Evolutionary conservation across 2,888 invertebrate species (phyloP).

Genomic region (Spilosoma lubricipeda): DNA sequence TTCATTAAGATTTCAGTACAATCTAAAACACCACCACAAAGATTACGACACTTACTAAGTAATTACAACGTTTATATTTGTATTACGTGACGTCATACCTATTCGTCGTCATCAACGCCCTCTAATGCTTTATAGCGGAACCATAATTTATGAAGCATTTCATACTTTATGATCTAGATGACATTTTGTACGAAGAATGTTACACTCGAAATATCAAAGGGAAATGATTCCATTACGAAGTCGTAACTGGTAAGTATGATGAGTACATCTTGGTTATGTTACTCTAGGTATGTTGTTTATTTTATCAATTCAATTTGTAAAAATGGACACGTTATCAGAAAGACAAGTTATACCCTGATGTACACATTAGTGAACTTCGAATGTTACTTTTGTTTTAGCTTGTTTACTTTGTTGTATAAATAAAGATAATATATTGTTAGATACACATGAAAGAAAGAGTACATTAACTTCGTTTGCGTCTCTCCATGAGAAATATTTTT

Average conservation of each 20-base stretch:
- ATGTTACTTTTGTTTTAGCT: not conserved
- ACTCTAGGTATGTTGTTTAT: not conserved
- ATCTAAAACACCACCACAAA: slow-evolving; percentile 3
- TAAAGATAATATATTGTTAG: no score
- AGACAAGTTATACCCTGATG: not conserved
- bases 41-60: slow-evolving; percentile 12
- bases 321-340: not conserved
- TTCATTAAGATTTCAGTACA: slow-evolving; percentile 6
- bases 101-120: slow-evolving; percentile 19
- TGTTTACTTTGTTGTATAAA: not conserved
- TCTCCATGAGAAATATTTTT: no score
- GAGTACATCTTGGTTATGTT: not conserved
- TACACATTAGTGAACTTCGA: no score
- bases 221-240: slow-evolving; percentile 13
- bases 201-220: slow-evolving; percentile 11
- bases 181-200: slow-evolving; percentile 18
- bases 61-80: slow-evolving; percentile 38
- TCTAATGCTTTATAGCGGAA: slow-evolving; percentile 24
- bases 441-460: no score
- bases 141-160: slow-evolving; percentile 37
- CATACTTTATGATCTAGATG: slow-evolving; percentile 21
- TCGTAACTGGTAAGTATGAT: not conserved
- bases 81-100: slow-evolving; percentile 36
- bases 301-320: not conserved
- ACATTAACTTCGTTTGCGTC: no score